These are phyloP conservation scores for Hypsibius dujardini DNA, from an alignment of 1,140 invertebrate genomes.

Conservation along the genomic window DNA sequence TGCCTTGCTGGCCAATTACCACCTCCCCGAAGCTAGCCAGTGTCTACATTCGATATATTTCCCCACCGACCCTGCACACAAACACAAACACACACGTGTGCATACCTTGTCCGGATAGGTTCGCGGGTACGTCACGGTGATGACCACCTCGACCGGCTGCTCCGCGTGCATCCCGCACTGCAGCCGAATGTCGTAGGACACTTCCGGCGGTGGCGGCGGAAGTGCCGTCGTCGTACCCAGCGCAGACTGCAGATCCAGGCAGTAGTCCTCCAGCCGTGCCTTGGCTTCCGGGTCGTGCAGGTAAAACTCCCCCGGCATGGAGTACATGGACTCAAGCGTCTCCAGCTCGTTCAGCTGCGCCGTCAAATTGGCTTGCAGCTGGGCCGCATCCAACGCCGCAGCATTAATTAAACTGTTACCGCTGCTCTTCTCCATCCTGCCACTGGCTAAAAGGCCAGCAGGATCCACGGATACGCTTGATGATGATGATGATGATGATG, in stretches of 20 bases:
- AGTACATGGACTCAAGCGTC: slow-evolving; percentile 54
- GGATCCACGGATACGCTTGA: too few relatives aligned
- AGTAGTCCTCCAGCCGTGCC: slow-evolving; percentile 25
- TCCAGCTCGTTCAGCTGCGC: slow-evolving; percentile 55
- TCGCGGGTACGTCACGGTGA: background rate
- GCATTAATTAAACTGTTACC: too few relatives aligned
- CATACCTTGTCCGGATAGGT: slow-evolving; percentile 4
- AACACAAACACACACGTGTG: too few relatives aligned
- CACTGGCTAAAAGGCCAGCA: too few relatives aligned
- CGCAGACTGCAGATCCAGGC: background rate
- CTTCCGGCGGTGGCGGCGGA: background rate
- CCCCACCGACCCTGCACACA: too few relatives aligned
- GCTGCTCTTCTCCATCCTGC: too few relatives aligned
- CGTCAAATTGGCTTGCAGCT: background rate
- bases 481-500: too few relatives aligned
- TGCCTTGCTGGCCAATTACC: too few relatives aligned
- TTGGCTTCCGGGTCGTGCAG: slow-evolving; percentile 43
- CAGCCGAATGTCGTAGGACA: slow-evolving; percentile 8
- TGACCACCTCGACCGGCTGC: background rate
- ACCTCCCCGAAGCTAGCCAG: too few relatives aligned
- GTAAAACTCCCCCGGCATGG: slow-evolving; percentile 46
- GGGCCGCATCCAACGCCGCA: too few relatives aligned
- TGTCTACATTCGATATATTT: too few relatives aligned
- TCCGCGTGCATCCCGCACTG: background rate
- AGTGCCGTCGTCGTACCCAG: too few relatives aligned